These are phyloP conservation scores for Cheilosia soror DNA, from an alignment of 2,888 invertebrate species.

Conservation along the genomic window DNA sequence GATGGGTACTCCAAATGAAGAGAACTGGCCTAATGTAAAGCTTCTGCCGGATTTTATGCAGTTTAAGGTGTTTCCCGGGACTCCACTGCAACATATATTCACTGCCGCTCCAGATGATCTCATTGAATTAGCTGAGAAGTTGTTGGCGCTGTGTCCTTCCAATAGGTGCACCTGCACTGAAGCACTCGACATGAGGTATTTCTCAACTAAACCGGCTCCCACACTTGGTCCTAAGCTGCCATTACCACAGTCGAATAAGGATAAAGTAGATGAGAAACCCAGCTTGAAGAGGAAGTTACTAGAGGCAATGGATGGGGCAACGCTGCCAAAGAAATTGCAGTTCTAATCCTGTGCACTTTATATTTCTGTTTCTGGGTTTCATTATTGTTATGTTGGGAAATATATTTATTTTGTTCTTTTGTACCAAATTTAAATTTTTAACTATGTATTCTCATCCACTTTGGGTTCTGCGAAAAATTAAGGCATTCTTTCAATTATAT, in stretches of 20 bases:
- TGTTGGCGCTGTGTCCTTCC: constrained; percentile 93
- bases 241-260: constrained; percentile 77
- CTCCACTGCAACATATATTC: constrained; percentile 95
- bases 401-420: constrained; percentile 50
- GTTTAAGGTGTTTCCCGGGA: constrained; percentile 93
- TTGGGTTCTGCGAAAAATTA: too few relatives aligned
- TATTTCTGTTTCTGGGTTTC: neutral
- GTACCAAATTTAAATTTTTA: neutral
- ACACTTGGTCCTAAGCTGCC: constrained; percentile 93
- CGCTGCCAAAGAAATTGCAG: constrained; percentile 86
- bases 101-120: constrained; percentile 97
- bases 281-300: constrained; percentile 88
- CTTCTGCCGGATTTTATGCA: constrained; percentile 95
- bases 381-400: constrained; percentile 36
- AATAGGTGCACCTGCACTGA: constrained; percentile 92
- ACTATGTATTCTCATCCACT: too few relatives aligned
- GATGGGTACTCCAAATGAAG: constrained; percentile 96
- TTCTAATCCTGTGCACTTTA: constrained; percentile 82
- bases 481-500: too few relatives aligned
- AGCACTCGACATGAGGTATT: constrained; percentile 95
- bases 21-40: constrained; percentile 94
- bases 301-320: constrained; percentile 86
- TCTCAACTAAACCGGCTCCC: constrained; percentile 95
- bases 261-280: constrained; percentile 84
- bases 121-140: constrained; percentile 90